Evolutionary conservation across 1,140 invertebrate genomes (phyloP), one percentile per base, ranked within the genome.

Genomic region (Nilaparvata lugens): DNA sequence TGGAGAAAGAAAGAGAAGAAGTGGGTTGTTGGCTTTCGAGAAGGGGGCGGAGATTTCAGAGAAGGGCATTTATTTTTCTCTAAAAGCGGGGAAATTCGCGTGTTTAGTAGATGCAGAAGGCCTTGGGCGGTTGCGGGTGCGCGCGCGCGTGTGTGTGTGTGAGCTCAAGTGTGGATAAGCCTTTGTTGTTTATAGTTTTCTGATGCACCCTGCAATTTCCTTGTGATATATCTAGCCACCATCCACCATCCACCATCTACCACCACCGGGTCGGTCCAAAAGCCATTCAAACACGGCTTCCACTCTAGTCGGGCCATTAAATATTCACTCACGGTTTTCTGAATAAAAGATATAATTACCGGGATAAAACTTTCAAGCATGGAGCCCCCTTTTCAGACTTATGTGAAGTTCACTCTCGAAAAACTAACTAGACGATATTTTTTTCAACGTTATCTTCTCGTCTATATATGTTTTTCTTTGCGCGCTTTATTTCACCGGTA

Each of bases 331-430:
- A 48, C 45, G 45, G 45, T 48, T 48, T 48, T 48, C 45, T 48
- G 45, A 48, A 48, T 48, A 48, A 48, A 48, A 48, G 45, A 48
- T 48, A 48, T 48, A 48, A 48, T 48, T 48, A 48, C 45, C 45
- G 21, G 45, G 16, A 48, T 48, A 48, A 48, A 48, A 48, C 45
- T 48, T 45, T 48, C 45, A 48, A 48, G 45, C 21, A 48, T 23
- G 21, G 45, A 48, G 31, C 31, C 45, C 45, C 21, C 16, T 23
- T 48, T 48, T 48, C 45, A 48, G 21, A 48, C 45, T 48, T 48
- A 48, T 48, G 45, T 48, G 21, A 35, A 35, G 31, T 48, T 19
- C 45, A 48, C 45, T 48, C 21, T 23, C 45, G 16, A 48, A 48
- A 48, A 48, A 48, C 45, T 23, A 48, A 48, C 45, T 48, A 19